Base-by-base conservation (phyloP, 2,113 vertebrate species). In the Vulpes vulpes region DNA sequence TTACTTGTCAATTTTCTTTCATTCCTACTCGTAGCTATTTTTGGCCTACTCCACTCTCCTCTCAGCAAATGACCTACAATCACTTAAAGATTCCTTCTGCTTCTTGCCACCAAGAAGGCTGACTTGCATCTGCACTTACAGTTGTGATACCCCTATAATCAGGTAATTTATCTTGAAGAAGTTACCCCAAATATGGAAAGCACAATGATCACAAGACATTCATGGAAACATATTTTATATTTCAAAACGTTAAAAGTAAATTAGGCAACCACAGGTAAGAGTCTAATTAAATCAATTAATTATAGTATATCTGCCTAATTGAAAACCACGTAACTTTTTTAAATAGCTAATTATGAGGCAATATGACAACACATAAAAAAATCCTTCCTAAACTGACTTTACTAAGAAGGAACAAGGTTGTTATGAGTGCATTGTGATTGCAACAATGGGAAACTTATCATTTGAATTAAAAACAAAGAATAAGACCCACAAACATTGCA, bases 381-480 rank as follows among this genome's bases (percentile, higher is more conserved):
- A 67, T 27, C 4, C 19, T 43, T 64, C n/a, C 73, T 89, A 76
- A 51, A 25, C 19, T 89, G 59, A 96, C 55, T 95, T 87, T 78
- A 53, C 23, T 76, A 67, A 95, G 23, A 55, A 88, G 4, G 17
- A 78, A 73, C 38, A 81, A 80, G 89, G 8, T 53, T 82, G 23
- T 74, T 80, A 64, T 30, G 4, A 79, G 25, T n/a, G n/a, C 10
- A 49, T 89, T 88, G 12, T 87, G 32, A 89, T n/a, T 74, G 20
- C 23, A 97, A 79, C n/a, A 80, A 89, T 57, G 11, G 8, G 89
- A 89, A 91, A 64, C 8, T 57, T 86, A 76, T 20, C 19, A 59
- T 84, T 30, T 49, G 27, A 80, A 53, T 69, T 30, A 79, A 90
- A 96, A 91, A 81, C 16, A 93, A 97, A 8, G 3, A 88, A 92